Evolutionary conservation across 2,797 vertebrate genomes (phyloP).

Genomic region (Salmo trutta): DNA sequence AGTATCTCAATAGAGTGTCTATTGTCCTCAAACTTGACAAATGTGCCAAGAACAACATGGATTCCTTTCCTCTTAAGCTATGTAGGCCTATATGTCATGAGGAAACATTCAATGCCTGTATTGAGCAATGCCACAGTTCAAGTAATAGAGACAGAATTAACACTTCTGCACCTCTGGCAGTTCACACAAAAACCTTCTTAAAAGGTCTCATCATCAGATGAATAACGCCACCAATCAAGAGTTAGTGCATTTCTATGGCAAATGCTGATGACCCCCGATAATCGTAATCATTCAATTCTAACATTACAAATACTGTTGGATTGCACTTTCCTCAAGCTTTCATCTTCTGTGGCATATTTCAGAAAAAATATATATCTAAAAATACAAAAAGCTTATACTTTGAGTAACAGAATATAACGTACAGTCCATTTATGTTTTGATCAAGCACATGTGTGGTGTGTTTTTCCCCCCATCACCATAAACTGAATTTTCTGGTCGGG

Average conservation of each 20-base stretch:
- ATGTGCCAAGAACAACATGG: slow-evolving; percentile 75
- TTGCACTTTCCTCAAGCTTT: slow-evolving; percentile 80
- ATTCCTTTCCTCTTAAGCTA: slow-evolving; percentile 75
- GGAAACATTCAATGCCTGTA: slow-evolving; percentile 73
- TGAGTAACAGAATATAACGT: slow-evolving; percentile 81
- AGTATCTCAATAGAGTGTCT: slow-evolving; percentile 70
- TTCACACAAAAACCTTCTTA: slow-evolving; percentile 66
- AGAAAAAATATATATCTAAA: slow-evolving; percentile 76
- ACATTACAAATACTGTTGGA: slow-evolving; percentile 79
- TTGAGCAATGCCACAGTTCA: slow-evolving; percentile 77
- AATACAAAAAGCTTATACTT: slow-evolving; percentile 82
- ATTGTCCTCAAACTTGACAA: slow-evolving; percentile 75
- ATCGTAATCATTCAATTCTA: slow-evolving; percentile 70
- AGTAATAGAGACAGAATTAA: slow-evolving; percentile 75
- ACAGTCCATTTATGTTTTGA: slow-evolving; percentile 80
- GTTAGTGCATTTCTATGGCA: slow-evolving; percentile 74
- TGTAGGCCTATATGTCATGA: slow-evolving; percentile 73
- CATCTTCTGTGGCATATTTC: slow-evolving; percentile 74
- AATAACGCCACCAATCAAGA: slow-evolving; percentile 62
- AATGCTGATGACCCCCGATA: slow-evolving; percentile 66
- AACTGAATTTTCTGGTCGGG: slow-evolving; percentile 52
- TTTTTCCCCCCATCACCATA: slow-evolving; percentile 63
- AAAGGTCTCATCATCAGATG: slow-evolving; percentile 63
- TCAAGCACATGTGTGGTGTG: slow-evolving; percentile 75
- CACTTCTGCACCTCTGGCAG: slow-evolving; percentile 72